Percentiles rank a stretch among this genome's conserved stretches.
phyloP scores from a whole-genome alignment of 2,797 vertebrate species.

The Strix occidentalis region DNA sequence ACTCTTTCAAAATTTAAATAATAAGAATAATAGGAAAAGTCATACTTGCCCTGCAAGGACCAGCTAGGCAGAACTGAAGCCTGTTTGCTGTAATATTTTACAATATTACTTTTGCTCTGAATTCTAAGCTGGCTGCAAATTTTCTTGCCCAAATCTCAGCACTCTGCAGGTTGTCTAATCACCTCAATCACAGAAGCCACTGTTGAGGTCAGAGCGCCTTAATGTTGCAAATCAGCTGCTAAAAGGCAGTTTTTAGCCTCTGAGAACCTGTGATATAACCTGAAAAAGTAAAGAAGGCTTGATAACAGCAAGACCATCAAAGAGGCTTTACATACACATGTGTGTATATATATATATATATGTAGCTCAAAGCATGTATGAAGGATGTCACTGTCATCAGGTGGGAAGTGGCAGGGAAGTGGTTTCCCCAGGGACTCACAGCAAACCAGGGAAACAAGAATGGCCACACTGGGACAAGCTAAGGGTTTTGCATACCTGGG shows the following conservation, averaged over 20 bases:
- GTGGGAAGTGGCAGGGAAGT: background rate
- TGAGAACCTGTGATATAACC: background rate
- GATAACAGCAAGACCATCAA: background rate
- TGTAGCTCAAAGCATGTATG: background rate
- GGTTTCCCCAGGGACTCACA: background rate
- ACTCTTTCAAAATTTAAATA: background rate
- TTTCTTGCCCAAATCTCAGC: background rate
- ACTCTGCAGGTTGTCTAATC: background rate
- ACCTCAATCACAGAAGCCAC: background rate
- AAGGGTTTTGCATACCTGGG: background rate
- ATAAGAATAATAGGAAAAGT: background rate
- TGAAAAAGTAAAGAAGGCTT: background rate
- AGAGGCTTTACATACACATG: background rate
- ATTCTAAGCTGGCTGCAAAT: background rate
- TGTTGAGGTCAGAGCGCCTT: accelerated
- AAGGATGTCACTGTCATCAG: background rate
- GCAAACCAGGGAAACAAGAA: background rate
- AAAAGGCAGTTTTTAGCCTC: background rate
- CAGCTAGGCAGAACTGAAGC: background rate
- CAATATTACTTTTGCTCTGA: background rate
- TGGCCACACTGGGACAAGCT: background rate
- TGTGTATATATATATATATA: too few species aligned
- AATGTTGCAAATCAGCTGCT: background rate
- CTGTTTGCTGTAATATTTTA: background rate
- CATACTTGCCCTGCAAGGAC: background rate